Conservation (phyloP, 2,797 vertebrate genomes). For the Pseudochromis fuscus region DNA sequence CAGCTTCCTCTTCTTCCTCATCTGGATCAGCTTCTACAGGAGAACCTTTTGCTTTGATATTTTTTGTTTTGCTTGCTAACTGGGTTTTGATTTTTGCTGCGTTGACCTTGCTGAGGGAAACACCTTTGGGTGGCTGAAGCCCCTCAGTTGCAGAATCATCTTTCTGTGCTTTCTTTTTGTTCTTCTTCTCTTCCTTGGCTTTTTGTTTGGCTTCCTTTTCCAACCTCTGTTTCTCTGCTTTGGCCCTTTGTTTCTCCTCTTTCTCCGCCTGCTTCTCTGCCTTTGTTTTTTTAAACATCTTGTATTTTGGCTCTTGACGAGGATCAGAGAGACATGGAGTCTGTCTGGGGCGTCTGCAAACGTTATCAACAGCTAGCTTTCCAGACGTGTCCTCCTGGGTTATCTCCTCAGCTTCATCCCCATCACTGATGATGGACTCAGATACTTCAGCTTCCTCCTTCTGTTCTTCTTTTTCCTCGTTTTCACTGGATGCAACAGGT, state of each 20-base stretch:
- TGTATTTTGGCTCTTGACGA: slow-evolving; percentile 36
- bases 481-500: slow-evolving; percentile 54
- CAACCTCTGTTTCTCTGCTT: slow-evolving; percentile 52
- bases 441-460: slow-evolving; percentile 35
- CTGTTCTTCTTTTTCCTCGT: slow-evolving; percentile 55
- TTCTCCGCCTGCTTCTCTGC: slow-evolving; percentile 65
- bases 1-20: slow-evolving; percentile 51
- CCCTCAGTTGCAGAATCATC: slow-evolving; percentile 45
- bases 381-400: slow-evolving; percentile 16
- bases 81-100: slow-evolving; percentile 59
- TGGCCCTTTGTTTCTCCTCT: slow-evolving; percentile 41
- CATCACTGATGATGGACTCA: slow-evolving; percentile 29
- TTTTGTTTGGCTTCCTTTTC: slow-evolving; percentile 66
- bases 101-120: slow-evolving; percentile 52
- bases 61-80: slow-evolving; percentile 60
- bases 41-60: slow-evolving; percentile 44
- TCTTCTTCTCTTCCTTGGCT: slow-evolving; percentile 71
- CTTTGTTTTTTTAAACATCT: slow-evolving; percentile 75
- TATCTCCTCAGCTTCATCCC: slow-evolving; percentile 45
- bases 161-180: slow-evolving; percentile 58
- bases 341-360: slow-evolving; percentile 8
- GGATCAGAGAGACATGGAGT: neutral
- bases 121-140: slow-evolving; percentile 20
- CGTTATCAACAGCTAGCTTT: slow-evolving; percentile 20
- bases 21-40: slow-evolving; percentile 36